Conservation (phyloP, 2,888 invertebrate species). For the Calliphora vomitoria region DNA sequence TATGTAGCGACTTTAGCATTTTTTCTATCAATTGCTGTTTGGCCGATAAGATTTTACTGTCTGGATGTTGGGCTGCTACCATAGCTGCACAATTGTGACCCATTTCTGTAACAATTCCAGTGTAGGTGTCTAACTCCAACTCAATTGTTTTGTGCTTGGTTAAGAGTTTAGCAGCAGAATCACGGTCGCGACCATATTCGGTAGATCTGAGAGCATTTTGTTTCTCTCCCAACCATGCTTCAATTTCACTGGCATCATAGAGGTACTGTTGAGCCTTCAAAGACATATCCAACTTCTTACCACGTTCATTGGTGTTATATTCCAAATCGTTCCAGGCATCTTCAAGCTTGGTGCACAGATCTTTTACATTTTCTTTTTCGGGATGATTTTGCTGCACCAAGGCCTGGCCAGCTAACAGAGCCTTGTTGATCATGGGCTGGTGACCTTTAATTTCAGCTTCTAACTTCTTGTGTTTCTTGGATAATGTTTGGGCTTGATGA, state of each 20-base stretch:
- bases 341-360: constrained; percentile 90
- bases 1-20: constrained; percentile 92
- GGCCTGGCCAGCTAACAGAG: constrained; percentile 90
- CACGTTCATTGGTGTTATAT: constrained; percentile 89
- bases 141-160: constrained; percentile 98
- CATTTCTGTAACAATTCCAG: constrained; percentile 96
- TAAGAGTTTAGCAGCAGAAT: constrained; percentile 95
- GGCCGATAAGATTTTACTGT: constrained; percentile 91
- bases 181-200: constrained; percentile 95
- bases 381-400: constrained; percentile 92
- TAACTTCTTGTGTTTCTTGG: constrained; percentile 97
- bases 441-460: constrained; percentile 95
- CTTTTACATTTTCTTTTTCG: constrained; percentile 91
- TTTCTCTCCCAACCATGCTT: constrained; percentile 96
- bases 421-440: constrained; percentile 92
- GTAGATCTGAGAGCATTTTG: constrained; percentile 92
- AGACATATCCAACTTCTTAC: constrained; percentile 92
- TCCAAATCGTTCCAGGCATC: constrained; percentile 91
- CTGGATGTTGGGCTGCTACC: constrained; percentile 92
- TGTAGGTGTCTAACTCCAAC: constrained; percentile 95
- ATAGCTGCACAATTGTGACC: constrained; percentile 93
- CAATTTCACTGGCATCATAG: constrained; percentile 96
- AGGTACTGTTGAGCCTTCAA: constrained; percentile 96
- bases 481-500: constrained; percentile 95
- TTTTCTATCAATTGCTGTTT: constrained; percentile 91